phyloP scores from a whole-genome alignment of 2,888 invertebrate genomes.

The Pterostichus madidus region DNA sequence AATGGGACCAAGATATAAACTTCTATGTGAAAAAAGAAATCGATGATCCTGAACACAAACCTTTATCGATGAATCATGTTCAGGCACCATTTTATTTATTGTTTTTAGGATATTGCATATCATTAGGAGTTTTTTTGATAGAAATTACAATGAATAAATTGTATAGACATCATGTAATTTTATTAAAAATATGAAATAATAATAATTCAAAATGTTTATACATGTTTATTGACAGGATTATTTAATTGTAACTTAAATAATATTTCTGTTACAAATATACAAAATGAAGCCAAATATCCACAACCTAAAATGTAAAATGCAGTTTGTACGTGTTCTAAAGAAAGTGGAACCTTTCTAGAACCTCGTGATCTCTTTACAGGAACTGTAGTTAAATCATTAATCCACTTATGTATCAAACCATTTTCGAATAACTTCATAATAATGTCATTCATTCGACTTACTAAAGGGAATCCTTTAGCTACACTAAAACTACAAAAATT shows the following conservation, averaged over 20 bases:
- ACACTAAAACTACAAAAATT: conserved; percentile 21
- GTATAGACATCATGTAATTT: background rate
- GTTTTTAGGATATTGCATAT: background rate
- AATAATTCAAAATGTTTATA: background rate
- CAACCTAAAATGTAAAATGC: conserved; percentile 23
- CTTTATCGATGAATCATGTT: conserved; percentile 26
- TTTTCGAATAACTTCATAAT: conserved; percentile 20
- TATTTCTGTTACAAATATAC: background rate
- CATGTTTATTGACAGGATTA: too few relatives aligned
- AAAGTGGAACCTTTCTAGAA: background rate
- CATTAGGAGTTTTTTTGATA: background rate
- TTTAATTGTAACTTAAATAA: background rate
- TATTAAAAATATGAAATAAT: background rate
- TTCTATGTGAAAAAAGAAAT: conserved; percentile 15
- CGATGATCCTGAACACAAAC: conserved; percentile 11
- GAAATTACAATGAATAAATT: conserved; percentile 23
- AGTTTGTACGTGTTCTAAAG: conserved; percentile 29
- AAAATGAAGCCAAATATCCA: conserved; percentile 6
- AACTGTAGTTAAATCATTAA: background rate
- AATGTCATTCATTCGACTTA: conserved; percentile 36
- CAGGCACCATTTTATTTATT: conserved; percentile 47
- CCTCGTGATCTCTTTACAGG: background rate
- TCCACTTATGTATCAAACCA: conserved; percentile 38
- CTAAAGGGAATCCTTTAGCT: conserved; percentile 34
- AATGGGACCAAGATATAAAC: conserved; percentile 46